A percentile compares a stretch with the other conserved stretches of the same genome.
These are phyloP conservation scores for Cepphus grylle DNA, from an alignment of 2,113 vertebrate species.

Conservation along the genomic window DNA sequence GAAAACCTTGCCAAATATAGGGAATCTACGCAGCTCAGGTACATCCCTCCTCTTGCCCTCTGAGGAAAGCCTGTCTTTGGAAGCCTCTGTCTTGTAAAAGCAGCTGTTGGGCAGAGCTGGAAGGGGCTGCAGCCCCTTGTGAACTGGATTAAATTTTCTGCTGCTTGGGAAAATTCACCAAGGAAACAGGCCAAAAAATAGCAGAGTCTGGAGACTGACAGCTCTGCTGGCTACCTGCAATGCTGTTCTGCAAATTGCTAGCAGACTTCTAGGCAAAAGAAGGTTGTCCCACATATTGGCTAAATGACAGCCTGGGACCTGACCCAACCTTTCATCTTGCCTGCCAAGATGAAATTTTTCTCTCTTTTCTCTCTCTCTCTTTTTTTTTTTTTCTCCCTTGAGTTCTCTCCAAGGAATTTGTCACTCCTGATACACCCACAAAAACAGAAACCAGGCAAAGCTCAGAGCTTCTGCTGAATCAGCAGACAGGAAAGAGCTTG, in stretches of 20 bases:
- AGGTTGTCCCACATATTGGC: not conserved
- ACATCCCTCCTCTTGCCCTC: not conserved
- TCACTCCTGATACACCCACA: not conserved
- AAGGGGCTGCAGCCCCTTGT: not conserved
- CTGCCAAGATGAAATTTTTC: not conserved
- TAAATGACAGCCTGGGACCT: not conserved
- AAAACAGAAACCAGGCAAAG: not conserved
- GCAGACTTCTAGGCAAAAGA: not conserved
- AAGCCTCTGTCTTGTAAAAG: not conserved
- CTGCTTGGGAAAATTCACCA: slow-evolving; percentile 7
- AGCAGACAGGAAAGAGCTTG: not conserved
- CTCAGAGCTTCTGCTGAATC: not conserved
- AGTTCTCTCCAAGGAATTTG: slow-evolving; percentile 18
- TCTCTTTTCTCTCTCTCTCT: not conserved
- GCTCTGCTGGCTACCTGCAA: slow-evolving; percentile 31
- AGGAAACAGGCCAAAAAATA: not conserved
- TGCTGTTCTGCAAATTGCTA: not conserved
- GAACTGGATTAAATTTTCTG: not conserved
- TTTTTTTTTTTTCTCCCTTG: not conserved
- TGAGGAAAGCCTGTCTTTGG: not conserved
- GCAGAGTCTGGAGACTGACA: not conserved
- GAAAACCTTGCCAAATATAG: not conserved
- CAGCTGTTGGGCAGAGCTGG: not conserved
- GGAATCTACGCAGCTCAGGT: not conserved
- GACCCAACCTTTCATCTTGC: not conserved